phyloP scores from a whole-genome alignment of 2,888 invertebrate species.

The Cephus sareptanus region DNA sequence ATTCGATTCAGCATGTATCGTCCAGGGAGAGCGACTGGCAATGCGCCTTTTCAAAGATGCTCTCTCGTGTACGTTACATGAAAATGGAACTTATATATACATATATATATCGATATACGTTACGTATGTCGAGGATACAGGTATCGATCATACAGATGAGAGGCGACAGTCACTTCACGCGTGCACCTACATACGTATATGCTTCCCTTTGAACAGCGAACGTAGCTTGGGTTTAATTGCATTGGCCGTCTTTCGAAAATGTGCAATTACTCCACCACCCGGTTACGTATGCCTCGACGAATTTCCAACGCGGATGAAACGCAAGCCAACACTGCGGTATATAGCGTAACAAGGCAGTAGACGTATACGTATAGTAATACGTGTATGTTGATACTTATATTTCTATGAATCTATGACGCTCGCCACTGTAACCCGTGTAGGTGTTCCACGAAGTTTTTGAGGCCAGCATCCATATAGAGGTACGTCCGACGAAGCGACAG shows the following conservation, averaged over 20 bases:
- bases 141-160: background rate
- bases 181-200: background rate
- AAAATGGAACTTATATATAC: background rate
- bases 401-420: too few relatives aligned
- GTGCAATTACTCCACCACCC: background rate
- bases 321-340: background rate
- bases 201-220: background rate
- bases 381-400: too few relatives aligned
- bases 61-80: background rate
- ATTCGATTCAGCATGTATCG: background rate
- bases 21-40: background rate
- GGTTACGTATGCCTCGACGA: background rate
- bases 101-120: background rate
- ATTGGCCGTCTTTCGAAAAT: background rate
- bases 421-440: background rate
- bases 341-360: background rate
- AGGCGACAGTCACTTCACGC: background rate
- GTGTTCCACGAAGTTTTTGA: background rate
- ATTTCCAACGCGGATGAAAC: background rate
- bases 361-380: background rate
- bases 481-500: background rate
- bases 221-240: background rate
- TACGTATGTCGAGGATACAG: background rate
- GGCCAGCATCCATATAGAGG: background rate
- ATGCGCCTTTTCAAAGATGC: background rate